These are phyloP conservation scores for Drosophila helvetica DNA, from an alignment of 2,888 invertebrate species.

Conservation along the genomic window DNA sequence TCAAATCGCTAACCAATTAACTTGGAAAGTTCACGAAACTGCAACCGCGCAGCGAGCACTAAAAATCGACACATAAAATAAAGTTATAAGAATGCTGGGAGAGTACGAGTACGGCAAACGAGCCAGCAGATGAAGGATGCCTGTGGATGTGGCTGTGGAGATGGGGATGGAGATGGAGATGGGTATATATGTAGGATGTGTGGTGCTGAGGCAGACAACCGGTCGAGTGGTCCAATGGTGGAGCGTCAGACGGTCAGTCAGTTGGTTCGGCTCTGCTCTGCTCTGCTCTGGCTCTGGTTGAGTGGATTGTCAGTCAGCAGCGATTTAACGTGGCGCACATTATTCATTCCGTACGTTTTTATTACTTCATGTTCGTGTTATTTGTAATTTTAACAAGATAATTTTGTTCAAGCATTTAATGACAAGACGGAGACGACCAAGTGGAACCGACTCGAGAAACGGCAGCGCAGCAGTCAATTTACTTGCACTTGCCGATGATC, in stretches of 20 bases:
- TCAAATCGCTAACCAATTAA: conserved; percentile 75
- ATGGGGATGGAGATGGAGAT: background rate
- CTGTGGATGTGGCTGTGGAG: conserved; percentile 11
- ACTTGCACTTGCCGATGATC: conserved; percentile 60
- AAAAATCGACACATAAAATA: conserved; percentile 77
- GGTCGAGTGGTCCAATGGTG: conserved; percentile 49
- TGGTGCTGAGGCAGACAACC: conserved; percentile 22
- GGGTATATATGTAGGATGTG: too few relatives aligned
- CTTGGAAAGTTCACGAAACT: conserved; percentile 72
- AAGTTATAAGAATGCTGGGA: conserved; percentile 72
- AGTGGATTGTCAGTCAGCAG: conserved; percentile 61
- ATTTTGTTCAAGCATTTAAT: conserved; percentile 83
- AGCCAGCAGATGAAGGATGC: conserved; percentile 46
- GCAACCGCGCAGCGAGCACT: conserved; percentile 70
- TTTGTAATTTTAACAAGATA: conserved; percentile 84
- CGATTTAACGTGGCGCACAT: conserved; percentile 78
- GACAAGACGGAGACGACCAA: conserved; percentile 51
- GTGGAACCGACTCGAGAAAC: conserved; percentile 23
- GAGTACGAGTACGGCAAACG: conserved; percentile 36
- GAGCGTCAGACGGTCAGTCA: conserved; percentile 34
- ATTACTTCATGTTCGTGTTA: conserved; percentile 82
- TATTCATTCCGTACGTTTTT: conserved; percentile 79
- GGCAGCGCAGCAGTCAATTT: conserved; percentile 44
- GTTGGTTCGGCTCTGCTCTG: conserved; percentile 16
- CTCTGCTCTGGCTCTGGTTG: conserved; percentile 1